A percentile compares a stretch with the other conserved stretches of the same genome.
phyloP scores from a whole-genome alignment of 2,888 invertebrate species.

The Aphodius sticticus region DNA sequence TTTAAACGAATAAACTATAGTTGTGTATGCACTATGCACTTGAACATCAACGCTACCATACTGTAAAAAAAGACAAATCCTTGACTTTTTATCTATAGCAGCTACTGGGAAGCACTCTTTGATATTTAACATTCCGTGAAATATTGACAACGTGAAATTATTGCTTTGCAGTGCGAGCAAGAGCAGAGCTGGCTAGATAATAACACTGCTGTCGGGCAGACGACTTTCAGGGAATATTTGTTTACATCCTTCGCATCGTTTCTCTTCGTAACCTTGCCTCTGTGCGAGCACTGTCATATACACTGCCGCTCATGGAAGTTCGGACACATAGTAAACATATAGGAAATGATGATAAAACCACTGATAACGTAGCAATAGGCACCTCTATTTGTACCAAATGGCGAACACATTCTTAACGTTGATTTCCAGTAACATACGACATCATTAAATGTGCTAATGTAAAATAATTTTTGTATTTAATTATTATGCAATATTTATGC shows the following conservation, averaged over 20 bases:
- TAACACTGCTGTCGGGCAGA: conserved; percentile 10
- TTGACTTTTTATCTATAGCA: conserved; percentile 22
- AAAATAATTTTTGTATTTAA: too few species aligned
- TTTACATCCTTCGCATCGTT: conserved; percentile 20
- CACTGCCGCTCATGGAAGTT: too few species aligned
- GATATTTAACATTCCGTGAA: conserved; percentile 23
- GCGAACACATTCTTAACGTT: too few species aligned
- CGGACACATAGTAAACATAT: too few species aligned
- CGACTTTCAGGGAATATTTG: conserved; percentile 20
- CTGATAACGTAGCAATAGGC: too few species aligned
- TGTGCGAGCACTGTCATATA: neutral
- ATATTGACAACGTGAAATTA: conserved; percentile 14
- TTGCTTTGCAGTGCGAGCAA: neutral
- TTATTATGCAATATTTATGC: too few species aligned
- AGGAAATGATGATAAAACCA: too few species aligned
- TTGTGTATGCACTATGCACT: too few species aligned
- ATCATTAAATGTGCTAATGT: too few species aligned
- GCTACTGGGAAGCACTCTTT: conserved; percentile 20
- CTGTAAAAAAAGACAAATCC: conserved; percentile 4
- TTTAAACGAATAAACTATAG: too few species aligned
- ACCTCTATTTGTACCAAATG: too few species aligned
- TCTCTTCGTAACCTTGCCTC: conserved; percentile 15
- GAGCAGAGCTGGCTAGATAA: conserved; percentile 8
- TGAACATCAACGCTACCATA: neutral
- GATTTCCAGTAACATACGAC: too few species aligned